phyloP scores from a whole-genome alignment of 2,888 invertebrate species.

The Leptarthrus brevirostris region DNA sequence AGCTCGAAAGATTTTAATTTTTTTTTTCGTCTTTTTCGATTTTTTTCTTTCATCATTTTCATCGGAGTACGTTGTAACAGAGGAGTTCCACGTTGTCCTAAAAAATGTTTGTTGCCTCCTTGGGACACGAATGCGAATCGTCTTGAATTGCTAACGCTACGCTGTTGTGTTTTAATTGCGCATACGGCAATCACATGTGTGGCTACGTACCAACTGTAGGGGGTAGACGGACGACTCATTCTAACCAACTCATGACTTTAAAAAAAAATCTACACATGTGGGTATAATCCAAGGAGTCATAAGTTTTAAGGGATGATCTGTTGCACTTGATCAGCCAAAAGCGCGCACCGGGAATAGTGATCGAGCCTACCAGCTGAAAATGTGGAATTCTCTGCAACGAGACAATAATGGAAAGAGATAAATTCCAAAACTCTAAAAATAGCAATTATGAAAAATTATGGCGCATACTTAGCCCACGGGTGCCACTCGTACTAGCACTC shows the following conservation, averaged over 20 bases:
- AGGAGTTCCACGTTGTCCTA: slow-evolving; percentile 42
- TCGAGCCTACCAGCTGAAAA: slow-evolving; percentile 9
- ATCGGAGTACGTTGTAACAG: slow-evolving; percentile 33
- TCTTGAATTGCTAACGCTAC: slow-evolving; percentile 29
- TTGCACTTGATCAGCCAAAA: slow-evolving; percentile 31
- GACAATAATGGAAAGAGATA: slow-evolving; percentile 22
- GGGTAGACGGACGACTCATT: slow-evolving; percentile 37
- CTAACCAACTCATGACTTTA: background rate
- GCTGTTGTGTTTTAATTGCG: slow-evolving; percentile 25
- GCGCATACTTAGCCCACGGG: no score
- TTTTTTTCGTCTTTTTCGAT: slow-evolving; percentile 18
- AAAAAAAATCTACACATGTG: slow-evolving; percentile 38
- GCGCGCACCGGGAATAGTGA: no score
- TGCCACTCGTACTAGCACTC: no score
- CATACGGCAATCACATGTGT: slow-evolving; percentile 45
- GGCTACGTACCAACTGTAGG: slow-evolving; percentile 44
- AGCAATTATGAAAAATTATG: slow-evolving; percentile 29
- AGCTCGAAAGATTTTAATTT: slow-evolving; percentile 23
- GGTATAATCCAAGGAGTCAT: slow-evolving; percentile 4
- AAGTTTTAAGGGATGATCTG: slow-evolving; percentile 36
- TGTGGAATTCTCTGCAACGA: slow-evolving; percentile 6
- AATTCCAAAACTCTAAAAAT: slow-evolving; percentile 26
- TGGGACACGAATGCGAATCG: slow-evolving; percentile 46
- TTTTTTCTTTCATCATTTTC: slow-evolving; percentile 30
- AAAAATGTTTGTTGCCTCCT: slow-evolving; percentile 39